Evolutionary conservation across 2,113 vertebrate genomes (phyloP), one percentile per base, ranked within the genome.

Genomic region (Hirundichthys speculiger): DNA sequence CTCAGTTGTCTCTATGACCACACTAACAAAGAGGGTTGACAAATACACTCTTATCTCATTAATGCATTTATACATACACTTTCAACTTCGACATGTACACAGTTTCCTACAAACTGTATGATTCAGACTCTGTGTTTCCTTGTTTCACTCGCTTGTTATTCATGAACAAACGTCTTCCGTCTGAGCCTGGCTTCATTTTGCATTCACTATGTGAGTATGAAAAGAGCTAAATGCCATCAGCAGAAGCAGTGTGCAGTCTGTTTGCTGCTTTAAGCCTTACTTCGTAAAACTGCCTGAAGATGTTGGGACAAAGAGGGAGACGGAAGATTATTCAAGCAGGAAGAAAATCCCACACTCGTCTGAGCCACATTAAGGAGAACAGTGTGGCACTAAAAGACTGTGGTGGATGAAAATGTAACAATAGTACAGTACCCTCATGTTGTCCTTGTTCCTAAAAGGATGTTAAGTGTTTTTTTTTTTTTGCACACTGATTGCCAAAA

Each of bases 291-390:
- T 53, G 58, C 50, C 60, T 21, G 39, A 67, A 60, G 73, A 82
- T 43, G 82, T 86, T 61, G 52, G 69, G 48, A 77, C 41, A 77
- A 79, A 73, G 64, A 72, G 48, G 27, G 47, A 80, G 64, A 77
- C 40, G 39, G 47, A 78, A 50, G 64, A 81, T 82, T 79, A 68
- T 69, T 79, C 24, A 53, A 54, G 62, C 55, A 4, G 49, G 34
- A 72, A 46, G 53, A 83, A 76, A 80, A 85, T 83, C 60, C 79
- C 75, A 61, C 54, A 65, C 51, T 66, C 24, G 19, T 73, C 76
- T 76, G 58, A 61, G 13, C n/a, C 51, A 42, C 62, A 68, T 25
- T 18, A 45, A 54, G 34, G 45, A 64, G 46, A 67, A 40, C 27
- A 51, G 49, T 13, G 3, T 46, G 46, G 60, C 45, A 18, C 53